A percentile compares a stretch with the other conserved stretches of the same genome.
Conservation (phyloP, 2,888 invertebrate genomes). For the Vesta saturnalis region DNA sequence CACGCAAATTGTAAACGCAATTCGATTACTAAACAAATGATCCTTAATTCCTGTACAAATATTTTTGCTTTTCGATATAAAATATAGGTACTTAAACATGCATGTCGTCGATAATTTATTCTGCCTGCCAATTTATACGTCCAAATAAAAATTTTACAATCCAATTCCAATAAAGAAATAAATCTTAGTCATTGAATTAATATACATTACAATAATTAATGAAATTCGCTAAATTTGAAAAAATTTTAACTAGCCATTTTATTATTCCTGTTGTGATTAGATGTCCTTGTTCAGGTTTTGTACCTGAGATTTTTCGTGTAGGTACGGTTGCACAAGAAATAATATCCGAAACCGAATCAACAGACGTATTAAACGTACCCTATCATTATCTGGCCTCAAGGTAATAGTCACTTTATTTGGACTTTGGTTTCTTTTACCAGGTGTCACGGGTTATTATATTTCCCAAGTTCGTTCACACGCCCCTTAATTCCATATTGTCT, state of each 20-base stretch:
- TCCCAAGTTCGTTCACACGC: slow-evolving; percentile 41
- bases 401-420: slow-evolving; percentile 48
- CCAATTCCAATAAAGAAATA: slow-evolving; percentile 8
- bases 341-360: slow-evolving; percentile 40
- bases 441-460: slow-evolving; percentile 40
- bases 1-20: slow-evolving; percentile 44
- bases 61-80: neutral
- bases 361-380: slow-evolving; percentile 44
- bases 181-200: slow-evolving; percentile 4
- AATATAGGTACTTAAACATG: neutral
- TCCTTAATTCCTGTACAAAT: neutral
- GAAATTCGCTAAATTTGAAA: slow-evolving; percentile 9
- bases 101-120: slow-evolving; percentile 7
- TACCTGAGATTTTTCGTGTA: slow-evolving; percentile 26
- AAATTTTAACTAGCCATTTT: slow-evolving; percentile 15
- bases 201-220: too few relatives aligned
- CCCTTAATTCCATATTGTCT: slow-evolving; percentile 42
- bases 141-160: slow-evolving; percentile 4
- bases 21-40: slow-evolving; percentile 26
- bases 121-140: neutral
- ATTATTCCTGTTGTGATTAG: slow-evolving; percentile 6
- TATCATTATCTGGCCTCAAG: slow-evolving; percentile 44
- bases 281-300: slow-evolving; percentile 23
- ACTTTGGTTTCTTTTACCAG: slow-evolving; percentile 43
- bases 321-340: slow-evolving; percentile 37